A percentile compares a stretch with the other conserved stretches of the same genome.
phyloP scores from a whole-genome alignment of 2,797 vertebrate genomes.

The Peromyscus attwateri region DNA sequence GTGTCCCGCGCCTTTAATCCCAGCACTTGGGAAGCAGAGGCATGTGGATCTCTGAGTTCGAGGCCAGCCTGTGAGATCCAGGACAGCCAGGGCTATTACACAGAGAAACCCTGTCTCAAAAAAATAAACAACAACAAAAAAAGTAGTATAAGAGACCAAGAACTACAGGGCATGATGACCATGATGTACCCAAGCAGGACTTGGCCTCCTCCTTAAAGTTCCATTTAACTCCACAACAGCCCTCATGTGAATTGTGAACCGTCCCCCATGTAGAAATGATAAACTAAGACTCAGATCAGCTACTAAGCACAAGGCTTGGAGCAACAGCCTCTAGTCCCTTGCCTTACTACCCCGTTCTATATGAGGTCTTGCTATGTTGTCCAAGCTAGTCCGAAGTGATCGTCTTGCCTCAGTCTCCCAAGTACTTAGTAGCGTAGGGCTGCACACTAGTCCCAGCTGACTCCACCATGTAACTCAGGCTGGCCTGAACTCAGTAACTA shows the following conservation, averaged over 20 bases:
- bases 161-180: not conserved
- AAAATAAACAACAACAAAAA: rapidly evolving
- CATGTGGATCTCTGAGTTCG: not conserved
- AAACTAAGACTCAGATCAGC: not conserved
- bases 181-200: not conserved
- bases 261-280: not conserved
- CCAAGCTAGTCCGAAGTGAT: too few relatives aligned
- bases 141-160: not conserved
- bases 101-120: not conserved
- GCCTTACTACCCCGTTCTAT: not conserved
- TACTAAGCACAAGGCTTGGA: too few relatives aligned
- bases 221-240: not conserved
- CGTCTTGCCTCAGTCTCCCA: not conserved
- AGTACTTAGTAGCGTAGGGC: not conserved
- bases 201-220: not conserved
- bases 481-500: not conserved
- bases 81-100: not conserved
- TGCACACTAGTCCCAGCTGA: not conserved
- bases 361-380: not conserved
- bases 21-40: not conserved
- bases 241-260: not conserved
- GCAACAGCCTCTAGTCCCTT: not conserved
- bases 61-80: not conserved
- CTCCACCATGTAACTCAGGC: not conserved
- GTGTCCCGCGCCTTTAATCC: not conserved